These are phyloP conservation scores for Campylomormyrus tamandua DNA, from an alignment of 2,113 vertebrate species.

Conservation along the genomic window DNA sequence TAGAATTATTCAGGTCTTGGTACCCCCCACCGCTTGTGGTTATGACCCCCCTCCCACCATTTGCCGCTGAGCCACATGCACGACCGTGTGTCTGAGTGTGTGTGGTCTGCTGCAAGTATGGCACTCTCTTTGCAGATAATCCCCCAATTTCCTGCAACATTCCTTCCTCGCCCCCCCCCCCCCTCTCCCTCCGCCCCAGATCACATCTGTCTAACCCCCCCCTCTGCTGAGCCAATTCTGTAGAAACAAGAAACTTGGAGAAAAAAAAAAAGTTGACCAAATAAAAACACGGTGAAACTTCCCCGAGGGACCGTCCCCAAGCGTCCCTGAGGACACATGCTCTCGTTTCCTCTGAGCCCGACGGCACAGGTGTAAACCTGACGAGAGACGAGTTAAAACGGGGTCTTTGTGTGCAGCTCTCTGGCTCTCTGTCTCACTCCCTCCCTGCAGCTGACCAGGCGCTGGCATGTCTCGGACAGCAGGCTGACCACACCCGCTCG, in stretches of 20 bases:
- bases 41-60: not conserved
- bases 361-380: not conserved
- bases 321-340: not conserved
- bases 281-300: not conserved
- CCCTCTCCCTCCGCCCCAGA: not conserved
- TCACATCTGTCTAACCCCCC: slow-evolving; percentile 6
- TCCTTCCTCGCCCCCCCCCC: slow-evolving; percentile 20
- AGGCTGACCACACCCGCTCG: not conserved
- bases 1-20: not conserved
- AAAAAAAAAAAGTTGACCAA: not conserved
- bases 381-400: not conserved
- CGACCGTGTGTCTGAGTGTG: not conserved
- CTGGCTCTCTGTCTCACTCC: not conserved
- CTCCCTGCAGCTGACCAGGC: not conserved
- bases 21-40: not conserved
- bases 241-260: not conserved
- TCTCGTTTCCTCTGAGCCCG: slow-evolving; percentile 8
- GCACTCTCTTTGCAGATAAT: slow-evolving; percentile 18
- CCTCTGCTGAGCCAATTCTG: not conserved
- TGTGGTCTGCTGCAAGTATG: not conserved
- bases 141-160: slow-evolving; percentile 40
- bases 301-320: not conserved
- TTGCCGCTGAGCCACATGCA: not conserved
- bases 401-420: not conserved
- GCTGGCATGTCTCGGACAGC: not conserved